Base-by-base conservation (phyloP, 2,888 invertebrate genomes). In the Drosophila glabriapex region DNA sequence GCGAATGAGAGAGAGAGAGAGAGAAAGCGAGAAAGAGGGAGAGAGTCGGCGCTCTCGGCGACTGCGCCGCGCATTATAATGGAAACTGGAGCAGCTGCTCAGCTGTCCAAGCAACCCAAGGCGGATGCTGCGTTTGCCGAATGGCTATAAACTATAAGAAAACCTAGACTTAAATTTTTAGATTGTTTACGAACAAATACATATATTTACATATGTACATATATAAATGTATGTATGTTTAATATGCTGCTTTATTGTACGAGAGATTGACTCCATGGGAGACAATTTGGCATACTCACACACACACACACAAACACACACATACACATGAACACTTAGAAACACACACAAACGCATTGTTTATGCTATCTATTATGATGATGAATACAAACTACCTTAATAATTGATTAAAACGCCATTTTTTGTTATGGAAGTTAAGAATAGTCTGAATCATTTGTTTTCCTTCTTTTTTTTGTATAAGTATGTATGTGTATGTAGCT, bases 201-300 rank as follows among this genome's bases (percentile, higher is more conserved):
- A 35, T 35, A 35, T 69, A 50, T 37, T 46, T 58, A 50, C 35
- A 58, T 53, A 29, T 39, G 41, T 28, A 37, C 39, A 35, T 50
- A 25, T 29, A 58, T 55, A 41, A 56, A 39, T 37, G 39, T 56
- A 62, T 52, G 35, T 72, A 72, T 68, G 68, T 53, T 82, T 79
- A 50, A 74, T 74, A 83, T 83, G 89, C 89, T 80, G 90, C 78
- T 86, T 91, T 86, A 82, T 87, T 90, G 82, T 86, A 81, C 69
- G 84, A 77, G 78, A 62, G 69, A 73, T 87, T 80, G 85, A 85
- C 90, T 91, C 85, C 90, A 82, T 68, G 85, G 85, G 88, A 88
- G 91, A 90, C 88, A 80, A 83, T 73, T 82, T 72, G 76, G 65
- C 69, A 74, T 58, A 56, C 43, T 50, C 49, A 53, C 10, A 62